A percentile compares a stretch with the other conserved stretches of the same genome.
Evolutionary conservation across 2,888 invertebrate genomes (phyloP).

Genomic region (Leuctra nigra): DNA sequence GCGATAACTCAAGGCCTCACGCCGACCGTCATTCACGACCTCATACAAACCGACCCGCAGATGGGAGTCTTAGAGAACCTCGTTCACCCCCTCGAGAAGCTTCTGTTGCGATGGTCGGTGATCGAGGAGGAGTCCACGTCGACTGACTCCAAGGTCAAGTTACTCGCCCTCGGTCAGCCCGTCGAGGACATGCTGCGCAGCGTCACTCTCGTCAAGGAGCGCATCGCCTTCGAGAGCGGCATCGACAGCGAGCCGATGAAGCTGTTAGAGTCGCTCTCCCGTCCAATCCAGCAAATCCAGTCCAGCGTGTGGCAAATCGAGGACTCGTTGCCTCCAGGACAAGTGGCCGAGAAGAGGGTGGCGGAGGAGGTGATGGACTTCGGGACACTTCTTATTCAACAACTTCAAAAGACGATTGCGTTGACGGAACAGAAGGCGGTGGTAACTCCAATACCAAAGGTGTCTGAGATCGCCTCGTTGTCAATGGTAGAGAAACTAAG

Average conservation of each 20-base stretch:
- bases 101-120: neutral
- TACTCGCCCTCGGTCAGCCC: conserved; percentile 29
- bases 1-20: neutral
- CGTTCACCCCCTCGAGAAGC: conserved; percentile 6
- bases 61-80: conserved; percentile 3
- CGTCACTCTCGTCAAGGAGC: conserved; percentile 39
- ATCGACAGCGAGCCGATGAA: neutral
- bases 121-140: conserved; percentile 1
- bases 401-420: conserved; percentile 15
- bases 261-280: neutral
- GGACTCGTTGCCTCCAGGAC: neutral
- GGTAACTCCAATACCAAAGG: neutral
- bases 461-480: neutral
- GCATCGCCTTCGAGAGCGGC: conserved; percentile 30
- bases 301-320: neutral
- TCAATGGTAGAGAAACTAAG: neutral
- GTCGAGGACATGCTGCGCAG: conserved; percentile 38
- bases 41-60: neutral
- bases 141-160: conserved; percentile 18
- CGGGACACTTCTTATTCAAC: neutral
- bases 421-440: conserved; percentile 2
- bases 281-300: neutral
- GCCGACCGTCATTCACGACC: neutral
- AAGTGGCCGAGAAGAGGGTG: neutral
- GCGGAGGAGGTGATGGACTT: neutral